Evolutionary conservation across 1,140 invertebrate genomes (phyloP).

Genomic region (Aphis craccivora): DNA sequence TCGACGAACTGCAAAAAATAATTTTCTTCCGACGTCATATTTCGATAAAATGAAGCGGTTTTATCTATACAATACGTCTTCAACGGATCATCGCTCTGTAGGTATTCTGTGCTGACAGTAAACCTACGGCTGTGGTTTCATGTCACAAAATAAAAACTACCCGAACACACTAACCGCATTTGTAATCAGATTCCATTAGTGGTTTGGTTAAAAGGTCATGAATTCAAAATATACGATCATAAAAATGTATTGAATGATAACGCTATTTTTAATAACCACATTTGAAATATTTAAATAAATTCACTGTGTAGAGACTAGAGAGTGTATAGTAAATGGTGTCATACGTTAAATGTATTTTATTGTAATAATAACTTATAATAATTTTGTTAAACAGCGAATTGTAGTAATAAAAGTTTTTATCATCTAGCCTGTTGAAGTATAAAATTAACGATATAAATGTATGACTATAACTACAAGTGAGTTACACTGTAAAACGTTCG

Average conservation of each 20-base stretch:
- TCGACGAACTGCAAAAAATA: not conserved
- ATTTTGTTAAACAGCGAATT: too few species aligned
- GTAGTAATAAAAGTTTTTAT: too few species aligned
- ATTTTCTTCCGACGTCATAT: not conserved
- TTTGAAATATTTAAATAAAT: not conserved
- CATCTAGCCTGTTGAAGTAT: too few species aligned
- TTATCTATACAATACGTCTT: conserved; percentile 15
- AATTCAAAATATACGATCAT: not conserved
- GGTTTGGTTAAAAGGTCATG: not conserved
- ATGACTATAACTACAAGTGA: too few species aligned
- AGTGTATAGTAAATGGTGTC: too few species aligned
- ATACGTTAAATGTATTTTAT: too few species aligned
- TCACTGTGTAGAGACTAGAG: not conserved
- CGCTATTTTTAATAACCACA: not conserved
- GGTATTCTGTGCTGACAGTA: not conserved
- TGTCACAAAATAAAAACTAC: not conserved
- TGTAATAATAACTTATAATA: too few species aligned
- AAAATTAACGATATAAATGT: too few species aligned
- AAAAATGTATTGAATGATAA: not conserved
- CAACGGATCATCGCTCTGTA: not conserved
- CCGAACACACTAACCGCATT: not conserved
- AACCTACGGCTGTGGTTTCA: not conserved
- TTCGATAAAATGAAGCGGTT: not conserved
- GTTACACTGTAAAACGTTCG: too few species aligned
- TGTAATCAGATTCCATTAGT: not conserved